Base-by-base conservation (phyloP, 2,113 vertebrate species). In the Oenanthe melanoleuca region DNA sequence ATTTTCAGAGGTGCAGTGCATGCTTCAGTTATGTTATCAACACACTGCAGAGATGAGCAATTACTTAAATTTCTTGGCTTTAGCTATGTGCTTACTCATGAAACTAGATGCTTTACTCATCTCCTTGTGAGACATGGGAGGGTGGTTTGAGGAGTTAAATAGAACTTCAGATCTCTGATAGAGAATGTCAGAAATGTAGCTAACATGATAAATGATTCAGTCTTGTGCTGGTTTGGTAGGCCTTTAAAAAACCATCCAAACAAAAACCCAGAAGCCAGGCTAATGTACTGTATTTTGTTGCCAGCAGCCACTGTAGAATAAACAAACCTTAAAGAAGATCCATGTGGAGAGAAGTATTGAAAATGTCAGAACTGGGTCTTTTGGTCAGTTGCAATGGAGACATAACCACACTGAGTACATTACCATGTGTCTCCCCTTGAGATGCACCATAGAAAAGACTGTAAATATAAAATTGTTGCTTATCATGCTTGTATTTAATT, bases 71-170 rank as follows among this genome's bases (percentile, higher is more conserved):
- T 80, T 91, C 42, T 86, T 91, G 77, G 69, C 64, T 89, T 91
- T 94, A 88, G 52, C 23, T 84, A 26, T 59, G 34, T 80, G 72
- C 86, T 91, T 93, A 91, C 69, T 93, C 80, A 92, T 5, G 6
- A 66, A 92, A 50, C 34, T 77, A 81, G 29, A 26, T 70, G 66
- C 33, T 93, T 96, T 94, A 94, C 74, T 95, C 79, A 93, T 96
- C 61, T 84, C 60, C 72, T 80, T 81, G 69, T 89, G 92, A 87
- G 92, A 71, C 85, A 92, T 28, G 22, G 80, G 75, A 96, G 60
- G 26, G 64, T 91, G 84, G 40, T 47, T 84, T 0, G 61, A 66
- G 69, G 72, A 86, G 56, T 89, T 78, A 49, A 57, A 66, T 13
- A 74, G 80, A 80, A 57, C 69, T 94, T 81, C 33, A 59, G 23